These are phyloP conservation scores for Trissoscelio sp. DNA, from an alignment of 2,888 invertebrate genomes.

Conservation along the genomic window DNA sequence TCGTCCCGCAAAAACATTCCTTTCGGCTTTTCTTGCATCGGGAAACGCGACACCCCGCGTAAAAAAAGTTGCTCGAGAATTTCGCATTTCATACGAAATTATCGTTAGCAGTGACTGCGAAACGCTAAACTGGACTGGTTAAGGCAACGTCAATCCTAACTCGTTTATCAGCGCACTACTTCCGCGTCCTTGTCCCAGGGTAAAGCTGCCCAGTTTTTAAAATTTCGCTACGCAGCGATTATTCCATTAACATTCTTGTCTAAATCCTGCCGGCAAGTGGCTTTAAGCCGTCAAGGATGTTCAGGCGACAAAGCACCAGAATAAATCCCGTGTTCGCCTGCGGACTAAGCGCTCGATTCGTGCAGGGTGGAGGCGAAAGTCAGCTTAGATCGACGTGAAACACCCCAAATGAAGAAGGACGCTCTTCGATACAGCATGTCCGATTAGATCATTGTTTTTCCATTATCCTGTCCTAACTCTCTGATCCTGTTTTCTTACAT, in stretches of 20 bases:
- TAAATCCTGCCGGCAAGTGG: conserved; percentile 22
- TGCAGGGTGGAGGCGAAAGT: conserved; percentile 30
- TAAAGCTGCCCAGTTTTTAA: conserved; percentile 31
- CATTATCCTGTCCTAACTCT: not conserved
- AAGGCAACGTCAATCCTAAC: conserved; percentile 40
- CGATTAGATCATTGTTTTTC: conserved; percentile 18
- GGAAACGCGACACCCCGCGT: not conserved
- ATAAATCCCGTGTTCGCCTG: conserved; percentile 40
- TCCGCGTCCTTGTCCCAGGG: too few relatives aligned
- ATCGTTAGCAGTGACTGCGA: conserved; percentile 4
- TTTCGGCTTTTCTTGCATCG: conserved; percentile 20
- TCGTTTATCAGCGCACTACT: conserved; percentile 29
- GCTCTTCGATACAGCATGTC: conserved; percentile 15
- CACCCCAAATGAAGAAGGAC: conserved; percentile 18
- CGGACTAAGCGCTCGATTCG: conserved; percentile 35
- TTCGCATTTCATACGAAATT: too few relatives aligned
- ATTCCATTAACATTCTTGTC: conserved; percentile 56
- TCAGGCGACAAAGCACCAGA: conserved; percentile 15
- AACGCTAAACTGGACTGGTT: not conserved
- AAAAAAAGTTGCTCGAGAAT: conserved; percentile 1
- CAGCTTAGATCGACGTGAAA: conserved; percentile 15
- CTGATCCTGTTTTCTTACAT: conserved; percentile 8
- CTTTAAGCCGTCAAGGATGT: conserved; percentile 53
- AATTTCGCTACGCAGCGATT: conserved; percentile 31
- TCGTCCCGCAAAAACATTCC: conserved; percentile 31